Conservation (phyloP, 2,113 vertebrate species). For the Pungitius pungitius region DNA sequence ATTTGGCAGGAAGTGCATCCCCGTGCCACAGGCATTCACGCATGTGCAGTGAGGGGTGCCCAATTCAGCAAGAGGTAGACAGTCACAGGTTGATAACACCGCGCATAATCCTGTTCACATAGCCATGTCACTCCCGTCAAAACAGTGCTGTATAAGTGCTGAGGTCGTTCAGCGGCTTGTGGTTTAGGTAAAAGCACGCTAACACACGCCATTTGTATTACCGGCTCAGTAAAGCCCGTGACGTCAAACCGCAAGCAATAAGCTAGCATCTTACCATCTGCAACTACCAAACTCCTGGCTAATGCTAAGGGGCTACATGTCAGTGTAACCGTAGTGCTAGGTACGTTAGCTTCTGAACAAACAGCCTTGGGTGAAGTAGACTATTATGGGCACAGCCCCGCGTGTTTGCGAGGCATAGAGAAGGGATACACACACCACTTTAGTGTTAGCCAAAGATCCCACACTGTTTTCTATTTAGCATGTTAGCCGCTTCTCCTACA, state of each 20-base stretch:
- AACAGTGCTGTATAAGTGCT: no score
- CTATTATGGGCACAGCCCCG: neutral
- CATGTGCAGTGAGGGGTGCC: conserved; percentile 46
- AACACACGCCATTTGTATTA: neutral
- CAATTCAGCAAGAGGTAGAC: conserved; percentile 42
- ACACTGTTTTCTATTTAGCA: conserved; percentile 6
- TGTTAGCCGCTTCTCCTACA: conserved; percentile 1
- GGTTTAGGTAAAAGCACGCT: neutral
- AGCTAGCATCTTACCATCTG: conserved; percentile 31
- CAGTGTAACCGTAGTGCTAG: neutral
- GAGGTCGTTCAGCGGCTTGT: no score
- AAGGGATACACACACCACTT: neutral
- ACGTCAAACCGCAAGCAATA: neutral
- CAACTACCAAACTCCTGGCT: conserved; percentile 25
- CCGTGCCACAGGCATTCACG: conserved; percentile 20
- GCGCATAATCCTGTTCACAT: neutral
- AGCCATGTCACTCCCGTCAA: neutral
- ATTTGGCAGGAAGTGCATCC: conserved; percentile 65
- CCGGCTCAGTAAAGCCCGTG: neutral
- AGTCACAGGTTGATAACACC: conserved; percentile 34
- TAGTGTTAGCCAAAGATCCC: neutral
- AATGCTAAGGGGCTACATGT: neutral
- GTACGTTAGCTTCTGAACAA: neutral
- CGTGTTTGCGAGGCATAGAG: neutral
- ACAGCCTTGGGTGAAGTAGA: no score